Evolutionary conservation across 2,888 invertebrate species (phyloP), one percentile per base, ranked within the genome.

Genomic region (Acanthoscelides obtectus): DNA sequence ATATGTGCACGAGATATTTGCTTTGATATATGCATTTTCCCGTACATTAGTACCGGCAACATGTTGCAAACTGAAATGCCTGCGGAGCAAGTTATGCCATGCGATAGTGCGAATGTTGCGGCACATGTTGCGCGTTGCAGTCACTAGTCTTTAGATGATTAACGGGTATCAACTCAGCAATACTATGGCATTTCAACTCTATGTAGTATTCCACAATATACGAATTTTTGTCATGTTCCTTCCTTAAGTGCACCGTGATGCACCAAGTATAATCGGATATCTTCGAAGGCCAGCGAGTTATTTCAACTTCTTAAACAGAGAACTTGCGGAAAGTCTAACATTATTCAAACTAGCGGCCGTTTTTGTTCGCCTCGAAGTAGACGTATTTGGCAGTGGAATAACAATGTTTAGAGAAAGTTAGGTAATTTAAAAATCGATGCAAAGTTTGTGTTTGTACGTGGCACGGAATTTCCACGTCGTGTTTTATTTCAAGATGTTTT

Each of bases 401-500:
- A 69, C 71, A 67, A 71, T 65, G 69, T 71, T 69, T 45, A 20
- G 69, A 68, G 68, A 71, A 68, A 69, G 22, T 71, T n/a, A 68
- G 22, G 63, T 68, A 21, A 68, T 68, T 68, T 63, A 63, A 68
- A 68, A 68, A 68, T 68, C 22, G 71, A 64, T 67, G 65, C 68
- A 21, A 20, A 22, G 20, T 67, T 71, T 71, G 68, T 71, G 64
- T 71, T 71, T 68, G 71, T 71, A 64, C 71, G 64, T 22, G 20
- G 20, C 22, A 68, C 68, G 22, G 71, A 71, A 71, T 68, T 68
- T 71, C 68, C 65, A 71, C 68, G 71, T 68, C 67, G 68, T 63
- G 22, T 64, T 71, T 64, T 22, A 21, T 22, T 70, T 22, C 64
- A 70, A 67, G 66, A 63, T 6, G n/a, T 45, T 68, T 22, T 71